Percentiles rank a stretch among this genome's conserved stretches.
Evolutionary conservation across 2,888 invertebrate species (phyloP).

Genomic region (Uloborus plumipes): DNA sequence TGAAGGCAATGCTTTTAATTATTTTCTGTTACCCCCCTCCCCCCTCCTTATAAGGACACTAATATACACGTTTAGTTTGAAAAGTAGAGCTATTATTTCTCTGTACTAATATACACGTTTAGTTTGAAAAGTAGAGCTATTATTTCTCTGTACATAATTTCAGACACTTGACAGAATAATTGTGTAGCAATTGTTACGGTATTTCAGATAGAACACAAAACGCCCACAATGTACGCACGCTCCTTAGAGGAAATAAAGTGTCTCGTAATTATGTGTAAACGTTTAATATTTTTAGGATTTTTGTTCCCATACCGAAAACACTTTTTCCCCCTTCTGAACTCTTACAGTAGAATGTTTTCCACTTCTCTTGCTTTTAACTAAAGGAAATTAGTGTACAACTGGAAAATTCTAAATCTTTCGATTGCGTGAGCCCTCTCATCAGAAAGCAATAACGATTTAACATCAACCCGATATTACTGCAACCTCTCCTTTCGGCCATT

Average conservation of each 20-base stretch:
- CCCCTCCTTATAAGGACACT: no score
- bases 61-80: no score
- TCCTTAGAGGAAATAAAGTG: conserved; percentile 15
- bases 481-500: background rate
- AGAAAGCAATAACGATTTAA: conserved; percentile 53
- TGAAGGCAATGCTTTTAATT: no score
- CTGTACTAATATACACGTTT: no score
- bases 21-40: no score
- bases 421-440: conserved; percentile 48
- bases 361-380: conserved; percentile 10
- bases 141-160: no score
- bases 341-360: conserved; percentile 27
- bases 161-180: no score
- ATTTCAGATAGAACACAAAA: no score
- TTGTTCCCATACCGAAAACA: conserved; percentile 3
- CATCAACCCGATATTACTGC: conserved; percentile 16
- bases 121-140: no score
- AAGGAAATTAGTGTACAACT: conserved; percentile 41
- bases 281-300: background rate
- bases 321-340: conserved; percentile 10
- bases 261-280: conserved; percentile 17
- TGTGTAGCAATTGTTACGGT: no score
- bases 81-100: no score
- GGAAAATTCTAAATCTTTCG: conserved; percentile 42
- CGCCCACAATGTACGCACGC: background rate